Percentiles rank a stretch among this genome's conserved stretches.
These are phyloP conservation scores for Neoaliturus tenellus DNA, from an alignment of 2,888 invertebrate species.

Conservation along the genomic window DNA sequence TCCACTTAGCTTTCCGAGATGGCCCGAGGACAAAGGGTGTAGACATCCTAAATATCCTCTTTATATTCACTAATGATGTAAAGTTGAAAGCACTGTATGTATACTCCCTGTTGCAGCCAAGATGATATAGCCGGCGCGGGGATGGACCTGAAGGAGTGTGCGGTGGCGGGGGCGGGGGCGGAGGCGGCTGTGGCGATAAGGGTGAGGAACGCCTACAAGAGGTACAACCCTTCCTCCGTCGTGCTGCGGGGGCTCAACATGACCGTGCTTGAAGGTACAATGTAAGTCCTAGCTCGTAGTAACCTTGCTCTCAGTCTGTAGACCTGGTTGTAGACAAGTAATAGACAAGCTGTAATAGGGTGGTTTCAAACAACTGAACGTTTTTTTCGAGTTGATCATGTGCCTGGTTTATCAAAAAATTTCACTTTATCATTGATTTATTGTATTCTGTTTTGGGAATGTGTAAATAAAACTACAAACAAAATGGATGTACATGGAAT, in stretches of 20 bases:
- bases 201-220: constrained; percentile 68
- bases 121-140: background rate
- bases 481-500: too few relatives aligned
- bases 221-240: constrained; percentile 65
- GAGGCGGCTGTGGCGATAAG: constrained; percentile 62
- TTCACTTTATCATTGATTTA: too few relatives aligned
- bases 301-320: background rate
- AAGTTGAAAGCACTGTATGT: too few relatives aligned
- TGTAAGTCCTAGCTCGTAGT: constrained; percentile 65
- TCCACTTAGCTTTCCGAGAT: too few relatives aligned
- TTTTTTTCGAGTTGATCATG: background rate
- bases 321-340: too few relatives aligned
- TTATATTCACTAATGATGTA: too few relatives aligned
- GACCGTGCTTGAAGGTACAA: constrained; percentile 68
- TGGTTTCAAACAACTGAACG: background rate
- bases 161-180: background rate
- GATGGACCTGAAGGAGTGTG: background rate
- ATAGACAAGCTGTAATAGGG: too few relatives aligned
- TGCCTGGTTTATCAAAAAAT: background rate
- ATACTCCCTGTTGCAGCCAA: background rate
- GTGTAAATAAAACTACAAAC: too few relatives aligned
- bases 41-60: too few relatives aligned
- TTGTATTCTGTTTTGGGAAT: too few relatives aligned
- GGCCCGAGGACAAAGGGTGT: too few relatives aligned
- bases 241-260: constrained; percentile 68